Base-by-base conservation (phyloP, 1,140 invertebrate species). In the Hydropsyche tenuis region DNA sequence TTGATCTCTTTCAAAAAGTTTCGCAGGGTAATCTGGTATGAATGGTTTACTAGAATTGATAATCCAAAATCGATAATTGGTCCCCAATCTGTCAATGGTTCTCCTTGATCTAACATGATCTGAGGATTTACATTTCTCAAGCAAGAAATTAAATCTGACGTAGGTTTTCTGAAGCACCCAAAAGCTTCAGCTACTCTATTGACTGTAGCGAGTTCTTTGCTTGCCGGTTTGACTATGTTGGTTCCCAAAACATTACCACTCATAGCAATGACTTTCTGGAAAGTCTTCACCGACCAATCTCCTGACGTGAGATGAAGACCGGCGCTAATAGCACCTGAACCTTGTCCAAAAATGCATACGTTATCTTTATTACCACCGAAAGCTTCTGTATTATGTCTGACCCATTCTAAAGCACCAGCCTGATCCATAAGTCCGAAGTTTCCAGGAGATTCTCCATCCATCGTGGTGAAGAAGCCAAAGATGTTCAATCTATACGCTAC, bases 371-470 rank as follows among this genome's bases (percentile, higher is more conserved):
- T 90, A 0, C 96, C 97, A 16, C 94, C 93, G 80, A 99, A 99
- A 48, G 85, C 81, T 70, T 90, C 88, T 12, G 97, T 96, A 80
- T 96, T 96, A 51, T 90, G 89, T 79, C 93, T 90, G 0, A 98
- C 89, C 94, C 94, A 96, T 76, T 90, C 88, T 25, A 97, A 81
- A 0, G 95, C 93, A 5, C 95, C 91, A 43, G 94, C 88, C 85
- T 97, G 96, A 80, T 98, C 96, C 84, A 94, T 88, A 77, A 98
- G 83, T 0, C 96, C 97, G 78, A 90, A 94, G 83, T 99, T 99
- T 12, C 96, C 96, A 0, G 94, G 90, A 0, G 93, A 90, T 80
- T 94, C 91, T 4, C 89, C 88, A 77, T 93, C 92, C 69, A 90
- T 88, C 7, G 95, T 90, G 22, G 92, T 92, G 78, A 98, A 91